A percentile compares a stretch with the other conserved stretches of the same genome.
phyloP scores from a whole-genome alignment of 2,113 vertebrate genomes.

The Halichoeres trimaculatus region DNA sequence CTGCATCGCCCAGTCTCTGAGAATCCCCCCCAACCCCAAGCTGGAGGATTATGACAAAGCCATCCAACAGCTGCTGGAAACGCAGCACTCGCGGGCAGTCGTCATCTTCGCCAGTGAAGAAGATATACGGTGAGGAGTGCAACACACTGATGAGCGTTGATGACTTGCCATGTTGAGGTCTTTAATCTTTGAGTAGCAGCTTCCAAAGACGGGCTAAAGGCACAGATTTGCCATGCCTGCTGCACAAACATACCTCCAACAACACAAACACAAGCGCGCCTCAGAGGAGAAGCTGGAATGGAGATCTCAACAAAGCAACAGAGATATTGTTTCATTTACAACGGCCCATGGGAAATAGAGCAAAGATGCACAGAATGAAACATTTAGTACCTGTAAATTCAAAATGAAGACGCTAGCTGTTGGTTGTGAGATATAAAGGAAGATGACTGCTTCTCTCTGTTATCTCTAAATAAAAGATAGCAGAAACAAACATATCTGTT shows the following conservation, averaged over 20 bases:
- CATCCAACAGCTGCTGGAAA: conserved; percentile 92
- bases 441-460: neutral
- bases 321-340: conserved; percentile 68
- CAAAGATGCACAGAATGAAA: conserved; percentile 56
- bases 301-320: conserved; percentile 55
- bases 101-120: conserved; percentile 94
- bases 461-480: conserved; percentile 27
- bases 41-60: conserved; percentile 91
- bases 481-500: neutral
- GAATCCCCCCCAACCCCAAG: conserved; percentile 92
- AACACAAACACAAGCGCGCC: conserved; percentile 67
- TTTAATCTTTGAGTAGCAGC: conserved; percentile 69
- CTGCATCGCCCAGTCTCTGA: conserved; percentile 95
- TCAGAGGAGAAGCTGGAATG: conserved; percentile 53
- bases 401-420: conserved; percentile 25
- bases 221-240: conserved; percentile 55
- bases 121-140: conserved; percentile 88
- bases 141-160: conserved; percentile 26
- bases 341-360: conserved; percentile 41
- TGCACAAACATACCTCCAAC: conserved; percentile 68
- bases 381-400: conserved; percentile 49
- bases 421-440: conserved; percentile 9
- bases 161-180: conserved; percentile 46
- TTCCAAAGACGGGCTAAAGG: conserved; percentile 65
- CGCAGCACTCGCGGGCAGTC: conserved; percentile 88